Evolutionary conservation across 2,797 vertebrate species (phyloP), one percentile per base, ranked within the genome.

Genomic region (Hippoglossus hippoglossus): DNA sequence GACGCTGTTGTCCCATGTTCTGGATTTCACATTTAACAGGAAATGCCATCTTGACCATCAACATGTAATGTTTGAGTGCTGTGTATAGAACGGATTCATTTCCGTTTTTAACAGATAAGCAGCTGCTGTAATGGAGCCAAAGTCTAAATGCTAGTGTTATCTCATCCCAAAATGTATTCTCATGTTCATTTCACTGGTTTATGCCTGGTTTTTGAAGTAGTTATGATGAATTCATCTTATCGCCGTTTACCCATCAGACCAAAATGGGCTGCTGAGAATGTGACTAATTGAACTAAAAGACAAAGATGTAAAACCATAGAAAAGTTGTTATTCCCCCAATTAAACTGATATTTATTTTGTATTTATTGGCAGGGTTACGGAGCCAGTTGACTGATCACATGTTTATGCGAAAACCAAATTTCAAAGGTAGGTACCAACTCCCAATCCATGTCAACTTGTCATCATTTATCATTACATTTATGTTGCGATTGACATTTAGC

Each of bases 231-330:
- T 72, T 91, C 73, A 90, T 75, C 25, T 74, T 83, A 91, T 93
- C 70, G 91, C 92, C 88, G 91, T 93, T 93, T 93, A 97, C 96
- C 96, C 95, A 95, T 93, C 96, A 94, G 95, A 98, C 87, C 70
- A 68, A 73, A 82, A 75, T 87, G 84, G 93, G 84, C 66, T 96
- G 94, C 82, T 93, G 93, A 95, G 4, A 85, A 56, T 88, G 70
- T 93, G 75, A 91, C 72, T 53, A 83, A 91, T 95, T 96, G 95
- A 96, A 85, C 71, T 78, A 11, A 50, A 61, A 39, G 0, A n/a
- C 0, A 5, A 51, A 53, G 10, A 19, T 59, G 34, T 53, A 36
- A 46, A 49, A 36, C 12, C 1, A 15, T 52, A 12, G 1, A 44
- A 18, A 19, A 6, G 10, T 46, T 4, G 2, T 1, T 0, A 22